Evolutionary conservation across 2,797 vertebrate genomes (phyloP), one percentile per base, ranked within the genome.

Genomic region (Pogoniulus pusillus): DNA sequence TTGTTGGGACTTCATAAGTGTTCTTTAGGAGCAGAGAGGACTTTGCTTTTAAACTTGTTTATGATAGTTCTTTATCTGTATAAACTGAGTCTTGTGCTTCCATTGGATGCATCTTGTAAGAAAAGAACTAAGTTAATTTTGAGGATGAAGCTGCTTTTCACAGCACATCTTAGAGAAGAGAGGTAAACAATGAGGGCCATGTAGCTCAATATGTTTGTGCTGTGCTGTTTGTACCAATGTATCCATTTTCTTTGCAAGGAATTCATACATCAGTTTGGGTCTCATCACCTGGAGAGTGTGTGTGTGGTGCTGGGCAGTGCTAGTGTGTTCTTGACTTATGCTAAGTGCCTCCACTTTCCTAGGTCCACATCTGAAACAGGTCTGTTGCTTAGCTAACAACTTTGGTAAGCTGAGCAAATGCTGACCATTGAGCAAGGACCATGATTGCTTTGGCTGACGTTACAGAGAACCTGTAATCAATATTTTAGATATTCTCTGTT

Each of bases 321-420:
- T 64, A 27, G 41, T 2, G 2, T 0, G 0, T 30, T 22, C 58
- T 15, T 2, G 30, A 24, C 58, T 80, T 22, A 73, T 81, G 39
- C 69, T 30, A n/a, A 2, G 3, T 26, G 32, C 43, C 62, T 73
- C 27, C 35, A 37, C 20, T 41, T 76, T 74, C 20, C 34, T 2
- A 47, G 26, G 34, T 30, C 29, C 12, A 1, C 12, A 30, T 57
- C 88, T 32, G 37, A 58, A 70, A 32, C 0, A 0, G 41, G 20
- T 4, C 75, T 55, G 1, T 10, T 32, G 41, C 65, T 62, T 32
- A 15, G 23, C 29, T 51, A 45, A 10, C 45, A 45, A 0, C 79
- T 47, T 39, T 4, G 7, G 51, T n/a, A 29, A 58, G 64, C 76
- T 55, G 69, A 72, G 43, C 41, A 54, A 32, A 32, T 34, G 37